phyloP scores from a whole-genome alignment of 2,113 vertebrate species.

The Myrmecophaga tridactyla region DNA sequence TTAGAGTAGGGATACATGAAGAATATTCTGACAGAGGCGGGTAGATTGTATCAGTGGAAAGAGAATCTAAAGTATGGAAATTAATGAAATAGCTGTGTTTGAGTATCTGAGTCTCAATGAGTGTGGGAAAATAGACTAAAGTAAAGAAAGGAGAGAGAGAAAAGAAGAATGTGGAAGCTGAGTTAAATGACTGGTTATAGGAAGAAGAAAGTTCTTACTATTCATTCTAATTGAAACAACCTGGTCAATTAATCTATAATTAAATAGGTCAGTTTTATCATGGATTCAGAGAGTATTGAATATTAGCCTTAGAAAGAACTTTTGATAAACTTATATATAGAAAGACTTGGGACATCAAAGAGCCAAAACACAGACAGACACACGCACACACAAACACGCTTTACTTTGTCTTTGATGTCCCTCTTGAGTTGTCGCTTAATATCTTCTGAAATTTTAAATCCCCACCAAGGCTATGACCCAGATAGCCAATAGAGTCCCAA shows the following conservation, averaged over 20 bases:
- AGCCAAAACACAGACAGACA: too few relatives aligned
- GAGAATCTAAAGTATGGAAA: not conserved
- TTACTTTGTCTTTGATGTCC: too few relatives aligned
- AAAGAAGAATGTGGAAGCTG: not conserved
- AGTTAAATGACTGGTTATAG: not conserved
- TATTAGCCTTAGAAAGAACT: not conserved
- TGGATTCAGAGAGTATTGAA: not conserved
- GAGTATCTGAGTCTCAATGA: not conserved
- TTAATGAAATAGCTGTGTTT: not conserved
- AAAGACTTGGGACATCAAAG: too few relatives aligned
- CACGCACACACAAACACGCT: too few relatives aligned
- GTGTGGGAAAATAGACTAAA: not conserved
- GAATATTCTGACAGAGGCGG: not conserved
- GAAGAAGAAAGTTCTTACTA: not conserved
- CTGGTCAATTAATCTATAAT: not conserved
- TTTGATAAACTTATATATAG: too few relatives aligned
- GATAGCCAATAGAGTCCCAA: too few relatives aligned
- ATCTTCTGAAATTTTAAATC: too few relatives aligned
- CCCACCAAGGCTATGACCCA: too few relatives aligned
- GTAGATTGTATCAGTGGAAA: not conserved
- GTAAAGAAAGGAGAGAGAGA: not conserved
- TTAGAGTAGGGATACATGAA: not conserved
- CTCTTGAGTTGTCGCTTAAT: too few relatives aligned
- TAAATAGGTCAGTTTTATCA: not conserved
- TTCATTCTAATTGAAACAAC: not conserved